Percentiles rank a stretch among this genome's conserved stretches.
phyloP scores from a whole-genome alignment of 2,113 vertebrate species.

The Dromas ardeola region DNA sequence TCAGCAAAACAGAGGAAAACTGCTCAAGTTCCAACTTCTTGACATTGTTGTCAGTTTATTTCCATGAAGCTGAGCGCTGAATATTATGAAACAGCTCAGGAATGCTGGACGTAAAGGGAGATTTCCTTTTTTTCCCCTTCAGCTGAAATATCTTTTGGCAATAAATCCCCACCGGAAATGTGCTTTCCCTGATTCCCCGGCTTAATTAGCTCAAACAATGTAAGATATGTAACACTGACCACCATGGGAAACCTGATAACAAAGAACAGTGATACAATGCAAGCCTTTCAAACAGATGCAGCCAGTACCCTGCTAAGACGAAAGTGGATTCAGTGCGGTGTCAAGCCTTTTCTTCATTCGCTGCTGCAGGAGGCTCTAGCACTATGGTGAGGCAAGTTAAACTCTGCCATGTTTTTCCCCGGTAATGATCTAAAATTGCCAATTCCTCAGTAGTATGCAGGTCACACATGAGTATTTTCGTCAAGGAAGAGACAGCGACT shows the following conservation, averaged over 20 bases:
- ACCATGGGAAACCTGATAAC: constrained; percentile 46
- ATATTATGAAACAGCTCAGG: constrained; percentile 27
- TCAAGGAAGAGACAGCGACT: not conserved
- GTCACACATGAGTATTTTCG: not conserved
- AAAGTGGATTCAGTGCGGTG: constrained; percentile 13
- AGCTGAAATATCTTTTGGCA: constrained; percentile 53
- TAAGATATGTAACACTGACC: constrained; percentile 53
- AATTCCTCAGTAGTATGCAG: not conserved
- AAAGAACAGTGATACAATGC: constrained; percentile 20
- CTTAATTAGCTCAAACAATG: constrained; percentile 57
- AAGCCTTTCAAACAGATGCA: not conserved
- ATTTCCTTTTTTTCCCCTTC: constrained; percentile 35
- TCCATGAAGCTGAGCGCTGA: not conserved
- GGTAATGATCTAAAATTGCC: constrained; percentile 16
- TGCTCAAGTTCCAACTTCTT: not conserved
- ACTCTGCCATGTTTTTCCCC: not conserved
- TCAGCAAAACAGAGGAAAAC: not conserved
- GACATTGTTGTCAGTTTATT: not conserved
- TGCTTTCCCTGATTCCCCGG: constrained; percentile 3
- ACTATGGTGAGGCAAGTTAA: not conserved
- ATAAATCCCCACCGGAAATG: constrained; percentile 21
- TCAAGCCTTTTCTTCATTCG: not conserved
- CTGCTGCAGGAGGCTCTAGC: not conserved
- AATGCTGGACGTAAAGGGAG: constrained; percentile 18
- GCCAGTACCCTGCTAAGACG: constrained; percentile 13